phyloP scores from a whole-genome alignment of 2,797 vertebrate species.

The Astyanax mexicanus region DNA sequence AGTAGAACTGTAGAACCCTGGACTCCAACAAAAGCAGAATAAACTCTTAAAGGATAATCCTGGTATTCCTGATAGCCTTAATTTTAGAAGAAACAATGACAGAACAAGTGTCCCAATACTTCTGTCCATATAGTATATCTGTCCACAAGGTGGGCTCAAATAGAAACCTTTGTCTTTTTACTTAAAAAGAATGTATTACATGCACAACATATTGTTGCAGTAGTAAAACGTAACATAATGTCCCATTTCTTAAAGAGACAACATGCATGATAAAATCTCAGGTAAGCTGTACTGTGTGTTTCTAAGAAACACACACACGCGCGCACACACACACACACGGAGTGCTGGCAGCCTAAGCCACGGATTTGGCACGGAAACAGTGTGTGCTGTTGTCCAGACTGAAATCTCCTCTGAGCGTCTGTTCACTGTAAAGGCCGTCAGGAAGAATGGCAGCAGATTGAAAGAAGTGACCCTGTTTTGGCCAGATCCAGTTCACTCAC shows the following conservation, averaged over 20 bases:
- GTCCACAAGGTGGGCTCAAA: too few species aligned
- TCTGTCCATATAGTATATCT: too few species aligned
- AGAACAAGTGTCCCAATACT: too few species aligned
- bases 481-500: not conserved
- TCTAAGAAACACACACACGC: not conserved
- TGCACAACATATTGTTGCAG: too few species aligned
- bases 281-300: not conserved
- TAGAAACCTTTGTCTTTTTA: too few species aligned
- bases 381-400: not conserved
- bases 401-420: not conserved
- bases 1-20: too few species aligned
- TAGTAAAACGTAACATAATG: not conserved
- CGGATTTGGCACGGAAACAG: constrained; percentile 1
- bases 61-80: too few species aligned
- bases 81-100: too few species aligned
- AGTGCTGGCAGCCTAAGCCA: constrained; percentile 42
- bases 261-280: not conserved
- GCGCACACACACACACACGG: constrained; percentile 14
- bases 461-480: not conserved
- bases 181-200: too few species aligned
- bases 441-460: not conserved
- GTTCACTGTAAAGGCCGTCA: not conserved
- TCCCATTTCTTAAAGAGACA: not conserved
- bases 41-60: too few species aligned
- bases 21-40: too few species aligned